phyloP scores from a whole-genome alignment of 2,888 invertebrate genomes.

The Hydropsyche betteni region DNA sequence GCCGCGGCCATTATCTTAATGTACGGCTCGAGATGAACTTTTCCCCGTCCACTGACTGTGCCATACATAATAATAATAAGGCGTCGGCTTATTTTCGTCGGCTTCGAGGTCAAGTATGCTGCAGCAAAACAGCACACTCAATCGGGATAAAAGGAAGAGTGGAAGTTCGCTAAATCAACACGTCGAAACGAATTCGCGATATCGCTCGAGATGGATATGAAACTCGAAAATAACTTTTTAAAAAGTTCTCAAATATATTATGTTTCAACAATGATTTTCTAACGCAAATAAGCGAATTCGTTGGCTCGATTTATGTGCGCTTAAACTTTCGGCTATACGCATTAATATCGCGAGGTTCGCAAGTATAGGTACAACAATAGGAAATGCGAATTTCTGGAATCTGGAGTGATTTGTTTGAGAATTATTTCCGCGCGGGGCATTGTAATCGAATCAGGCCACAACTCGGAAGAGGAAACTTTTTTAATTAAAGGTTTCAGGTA shows the following conservation, averaged over 20 bases:
- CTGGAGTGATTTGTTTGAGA: conserved; percentile 25
- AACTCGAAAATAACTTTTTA: no score
- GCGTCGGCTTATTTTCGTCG: conserved; percentile 15
- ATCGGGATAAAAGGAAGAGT: no score
- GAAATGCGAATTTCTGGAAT: conserved; percentile 2
- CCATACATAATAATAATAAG: conserved; percentile 20
- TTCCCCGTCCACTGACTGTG: conserved; percentile 16
- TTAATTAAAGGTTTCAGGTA: conserved; percentile 34
- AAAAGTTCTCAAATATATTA: no score
- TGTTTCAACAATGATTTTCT: no score
- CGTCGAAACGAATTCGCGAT: no score
- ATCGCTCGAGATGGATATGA: no score
- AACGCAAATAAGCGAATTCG: no score
- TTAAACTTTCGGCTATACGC: no score
- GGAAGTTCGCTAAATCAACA: no score
- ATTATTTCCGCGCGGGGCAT: conserved; percentile 18
- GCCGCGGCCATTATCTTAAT: conserved; percentile 33
- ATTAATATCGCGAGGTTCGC: no score
- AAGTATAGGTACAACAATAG: no score
- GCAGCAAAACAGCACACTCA: neutral
- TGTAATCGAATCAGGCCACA: conserved; percentile 13
- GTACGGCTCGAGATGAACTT: conserved; percentile 30
- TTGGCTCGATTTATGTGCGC: no score
- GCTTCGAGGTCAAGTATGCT: conserved; percentile 28
- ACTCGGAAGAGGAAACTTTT: conserved; percentile 28